These are phyloP conservation scores for Cyanocitta stelleri DNA, from an alignment of 2,113 vertebrate genomes.

Conservation along the genomic window DNA sequence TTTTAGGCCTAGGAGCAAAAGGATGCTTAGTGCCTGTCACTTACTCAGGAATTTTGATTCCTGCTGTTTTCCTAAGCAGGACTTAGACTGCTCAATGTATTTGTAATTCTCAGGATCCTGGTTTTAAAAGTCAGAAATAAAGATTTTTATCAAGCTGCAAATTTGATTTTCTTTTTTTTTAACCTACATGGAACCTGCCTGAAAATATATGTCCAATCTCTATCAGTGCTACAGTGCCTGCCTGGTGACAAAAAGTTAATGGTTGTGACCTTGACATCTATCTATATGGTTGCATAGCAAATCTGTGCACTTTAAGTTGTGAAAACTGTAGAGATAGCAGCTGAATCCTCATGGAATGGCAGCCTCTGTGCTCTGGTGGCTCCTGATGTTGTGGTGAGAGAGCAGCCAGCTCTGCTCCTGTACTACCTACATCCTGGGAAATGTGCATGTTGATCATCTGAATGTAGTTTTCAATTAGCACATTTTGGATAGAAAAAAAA, in stretches of 20 bases:
- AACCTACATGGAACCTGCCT: not conserved
- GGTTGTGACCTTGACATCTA: not conserved
- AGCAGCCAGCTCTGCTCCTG: not conserved
- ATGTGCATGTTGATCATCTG: not conserved
- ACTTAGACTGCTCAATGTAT: not conserved
- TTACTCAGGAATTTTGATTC: not conserved
- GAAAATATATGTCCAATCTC: not conserved
- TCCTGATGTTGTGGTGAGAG: not conserved
- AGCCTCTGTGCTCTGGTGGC: not conserved
- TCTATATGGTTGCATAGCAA: not conserved
- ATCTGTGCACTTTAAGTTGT: not conserved
- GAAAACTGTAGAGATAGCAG: not conserved
- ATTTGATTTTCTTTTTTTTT: rapidly evolving
- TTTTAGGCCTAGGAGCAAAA: not conserved
- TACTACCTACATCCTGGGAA: not conserved
- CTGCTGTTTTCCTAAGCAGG: not conserved
- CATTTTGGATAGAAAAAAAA: not conserved
- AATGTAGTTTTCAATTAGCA: not conserved
- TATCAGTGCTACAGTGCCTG: not conserved
- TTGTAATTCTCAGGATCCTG: not conserved
- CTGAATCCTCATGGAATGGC: not conserved
- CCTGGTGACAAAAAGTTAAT: not conserved
- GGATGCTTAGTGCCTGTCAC: not conserved
- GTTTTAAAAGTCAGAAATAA: not conserved
- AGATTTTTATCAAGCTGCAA: not conserved